Evolutionary conservation across 2,797 vertebrate genomes (phyloP), one percentile per base, ranked within the genome.

Genomic region (Numenius phaeopus): DNA sequence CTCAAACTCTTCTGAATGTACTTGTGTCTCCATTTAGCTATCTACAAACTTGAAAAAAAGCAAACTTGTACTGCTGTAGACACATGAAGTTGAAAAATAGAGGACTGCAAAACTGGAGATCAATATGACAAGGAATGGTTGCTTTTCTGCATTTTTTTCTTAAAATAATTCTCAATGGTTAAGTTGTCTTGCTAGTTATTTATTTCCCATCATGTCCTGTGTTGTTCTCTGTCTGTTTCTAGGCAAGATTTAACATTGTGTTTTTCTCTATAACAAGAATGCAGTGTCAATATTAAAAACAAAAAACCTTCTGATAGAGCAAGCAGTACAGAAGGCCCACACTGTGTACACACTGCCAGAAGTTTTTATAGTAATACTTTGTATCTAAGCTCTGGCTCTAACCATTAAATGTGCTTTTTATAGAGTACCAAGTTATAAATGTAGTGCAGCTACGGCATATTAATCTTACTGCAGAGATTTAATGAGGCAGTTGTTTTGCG

Each of bases 401-500:
- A 96, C 98, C 97, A 98, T 98, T 98, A 98, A 98, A 98, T 98
- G 98, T 97, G 97, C 98, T 98, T 98, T 98, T 98, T 98, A 98
- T 98, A 98, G 98, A 98, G 98, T 98, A 98, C 98, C 98, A 98
- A 98, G 98, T 98, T 98, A 98, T 98, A 98, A 98, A 98, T 98
- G 98, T 98, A 98, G 98, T 98, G 98, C 97, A 98, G 98, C 98
- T 98, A 98, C 97, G 98, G 98, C 98, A 98, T 99, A 99, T 99
- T 98, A 98, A 98, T 98, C 98, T 98, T 98, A 98, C 98, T 98
- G 98, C 98, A 98, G 98, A 98, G 98, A 99, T 99, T 99, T 99
- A 99, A 99, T 99, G 99, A 99, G 99, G 99, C 99, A 98, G 98
- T 98, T 99, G 99, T 99, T 99, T 99, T 99, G 99, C 98, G 97